Percentiles rank a stretch among this genome's conserved stretches.
Evolutionary conservation across 1,140 invertebrate species (phyloP).

Genomic region (Aphis craccivora): DNA sequence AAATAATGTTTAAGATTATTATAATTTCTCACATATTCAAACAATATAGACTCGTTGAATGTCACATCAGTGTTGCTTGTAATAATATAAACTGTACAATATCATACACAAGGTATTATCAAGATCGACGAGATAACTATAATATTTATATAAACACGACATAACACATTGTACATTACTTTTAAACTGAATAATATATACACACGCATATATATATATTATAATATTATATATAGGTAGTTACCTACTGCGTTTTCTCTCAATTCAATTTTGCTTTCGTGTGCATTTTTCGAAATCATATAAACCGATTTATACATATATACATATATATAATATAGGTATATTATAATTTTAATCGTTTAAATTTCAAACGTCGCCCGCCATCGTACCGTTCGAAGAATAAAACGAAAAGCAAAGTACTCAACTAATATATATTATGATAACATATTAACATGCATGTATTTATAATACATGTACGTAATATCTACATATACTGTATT

Average conservation of each 20-base stretch:
- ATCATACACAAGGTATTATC: not conserved
- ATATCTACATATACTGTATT: not conserved
- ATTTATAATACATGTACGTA: not conserved
- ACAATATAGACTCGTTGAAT: not conserved
- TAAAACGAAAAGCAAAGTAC: not conserved
- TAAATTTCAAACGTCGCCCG: not conserved
- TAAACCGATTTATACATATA: not conserved
- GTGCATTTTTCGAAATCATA: not conserved
- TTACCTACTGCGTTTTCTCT: not conserved
- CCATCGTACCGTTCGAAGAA: not conserved
- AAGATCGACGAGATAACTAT: slow-evolving; percentile 2
- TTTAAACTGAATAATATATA: not conserved
- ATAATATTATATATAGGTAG: not conserved
- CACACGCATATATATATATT: too few relatives aligned
- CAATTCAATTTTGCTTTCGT: not conserved
- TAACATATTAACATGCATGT: not conserved
- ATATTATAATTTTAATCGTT: not conserved
- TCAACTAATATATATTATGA: not conserved
- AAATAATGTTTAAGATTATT: slow-evolving; percentile 2
- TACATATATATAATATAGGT: too few relatives aligned
- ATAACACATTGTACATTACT: not conserved
- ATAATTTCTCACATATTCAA: not conserved
- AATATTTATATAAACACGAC: not conserved
- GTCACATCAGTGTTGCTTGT: not conserved
- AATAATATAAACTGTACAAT: not conserved